Base-by-base conservation (phyloP, 2,888 invertebrate species). In the Aleiodes alternator region DNA sequence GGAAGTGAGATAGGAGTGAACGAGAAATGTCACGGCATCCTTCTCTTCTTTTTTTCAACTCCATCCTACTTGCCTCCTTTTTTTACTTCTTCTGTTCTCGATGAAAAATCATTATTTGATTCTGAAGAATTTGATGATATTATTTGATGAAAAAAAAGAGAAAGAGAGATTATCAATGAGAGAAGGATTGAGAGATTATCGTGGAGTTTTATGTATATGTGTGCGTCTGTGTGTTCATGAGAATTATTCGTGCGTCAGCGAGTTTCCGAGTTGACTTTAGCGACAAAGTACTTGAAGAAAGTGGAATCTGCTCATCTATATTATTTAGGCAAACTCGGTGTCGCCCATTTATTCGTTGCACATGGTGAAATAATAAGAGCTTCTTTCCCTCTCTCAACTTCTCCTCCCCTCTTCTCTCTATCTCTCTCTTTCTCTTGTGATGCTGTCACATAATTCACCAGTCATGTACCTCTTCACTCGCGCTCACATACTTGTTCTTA, bases 1-100 rank as follows among this genome's bases (percentile, higher is more conserved):
- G 48, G 64, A 75, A 70, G 73, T 70, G 70, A 75, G 75, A 75
- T 70, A 69, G 75, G 29, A 64, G 53, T 48, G 73, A 68, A 68
- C 51, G 23, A 23, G 61, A 51, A 53, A 72, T 72, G 72, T 72
- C 72, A 74, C 61, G 74, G 4, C 74, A 59, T 74, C 69, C 69
- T 51, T 74, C 69, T 51, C 69, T 48, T 64, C n/a, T n/a, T 64
- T 48, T 23, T 53, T 23, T 43, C 72, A 43, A 56, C 38, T 23
- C 23, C 23, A 23, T 23, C 23, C 23, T 2, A 23, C 23, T 23
- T 23, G 23, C 23, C 23, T 23, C 2, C 23, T 23, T 23, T 23
- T 55, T 55, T 43, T 64, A n/a, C n/a, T 61, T 34, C 69, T 56
- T 57, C 66, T 61, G 69, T 72, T 76, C 73, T 69, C 73, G 29